Evolutionary conservation across 1,140 invertebrate genomes (phyloP), one percentile per base, ranked within the genome.

Genomic region (Holcopasites calliopsidis): DNA sequence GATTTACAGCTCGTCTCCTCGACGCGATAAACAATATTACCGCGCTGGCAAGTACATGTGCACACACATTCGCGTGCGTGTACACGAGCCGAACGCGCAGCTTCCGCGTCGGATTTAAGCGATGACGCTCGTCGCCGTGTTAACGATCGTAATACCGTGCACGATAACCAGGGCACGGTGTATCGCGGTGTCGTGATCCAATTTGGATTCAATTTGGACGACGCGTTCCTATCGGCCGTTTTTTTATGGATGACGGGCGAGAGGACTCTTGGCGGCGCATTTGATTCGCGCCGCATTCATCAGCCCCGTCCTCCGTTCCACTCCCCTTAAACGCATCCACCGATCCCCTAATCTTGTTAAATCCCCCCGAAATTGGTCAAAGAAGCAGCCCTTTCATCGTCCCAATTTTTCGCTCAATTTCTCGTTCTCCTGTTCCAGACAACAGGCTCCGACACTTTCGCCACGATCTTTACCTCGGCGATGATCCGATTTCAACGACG

Each of bases 401-500:
- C 42, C 3, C 23, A 3, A 18, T 38, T n/a, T 49, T 6, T 4
- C n/a, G n/a, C n/a, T n/a, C n/a, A n/a, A 40, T 13, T 28, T n/a
- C 26, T 4, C 28, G 26, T 38, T 44, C 13, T 54, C 68, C 44
- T 8, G 18, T 73, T 69, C 69, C 69, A 88, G 86, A 72, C 57
- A 66, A 81, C 54, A 85, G 70, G 49, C 65, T 40, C 2, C 73
- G 49, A 10, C 77, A 68, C 35, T 35, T 75, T 49, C 85, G 78
- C 3, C 73, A 77, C 28, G 79, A 86, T 47, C 57, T 84, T 54
- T 87, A 83, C 60, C 76, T 85, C 21, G 84, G 84, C 49, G 88
- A 89, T 35, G 85, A 87, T 62, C 85, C 85, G 18, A 66, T 49
- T 21, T 21, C 52, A 4, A 69, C 72, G 62, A 40, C 21, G 3